Evolutionary conservation across 2,113 vertebrate species (phyloP).

Genomic region (Saccopteryx leptura): DNA sequence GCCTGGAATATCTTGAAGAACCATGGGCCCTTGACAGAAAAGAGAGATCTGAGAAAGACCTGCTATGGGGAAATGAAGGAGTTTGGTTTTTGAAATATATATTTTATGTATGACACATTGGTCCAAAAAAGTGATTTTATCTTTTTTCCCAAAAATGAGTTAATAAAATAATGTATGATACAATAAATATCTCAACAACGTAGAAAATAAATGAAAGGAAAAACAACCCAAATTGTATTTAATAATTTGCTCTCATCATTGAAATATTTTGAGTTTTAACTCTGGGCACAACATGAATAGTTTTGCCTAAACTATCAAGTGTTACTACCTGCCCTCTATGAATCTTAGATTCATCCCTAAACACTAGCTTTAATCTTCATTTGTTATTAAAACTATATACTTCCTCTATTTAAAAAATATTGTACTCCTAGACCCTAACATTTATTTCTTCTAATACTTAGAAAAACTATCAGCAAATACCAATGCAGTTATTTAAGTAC

Average conservation of each 20-base stretch:
- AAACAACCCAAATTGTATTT: background rate
- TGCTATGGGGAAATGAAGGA: background rate
- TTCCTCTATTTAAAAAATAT: background rate
- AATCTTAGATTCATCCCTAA: background rate
- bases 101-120: background rate
- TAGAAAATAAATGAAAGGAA: background rate
- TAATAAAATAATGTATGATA: background rate
- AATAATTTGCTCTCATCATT: background rate
- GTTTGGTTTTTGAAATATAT: background rate
- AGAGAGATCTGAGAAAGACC: background rate
- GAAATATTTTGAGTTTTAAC: background rate
- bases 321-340: background rate
- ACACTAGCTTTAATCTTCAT: background rate
- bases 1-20: background rate
- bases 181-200: background rate
- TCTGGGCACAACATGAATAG: background rate
- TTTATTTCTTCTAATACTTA: background rate
- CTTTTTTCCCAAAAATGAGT: background rate
- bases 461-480: background rate
- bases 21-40: background rate
- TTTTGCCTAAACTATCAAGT: background rate
- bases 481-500: background rate
- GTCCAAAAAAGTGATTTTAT: background rate
- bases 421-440: background rate
- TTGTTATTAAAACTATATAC: background rate